Conservation (phyloP, 2,797 vertebrate species). For the Cynodonichthys magdalenae region DNA sequence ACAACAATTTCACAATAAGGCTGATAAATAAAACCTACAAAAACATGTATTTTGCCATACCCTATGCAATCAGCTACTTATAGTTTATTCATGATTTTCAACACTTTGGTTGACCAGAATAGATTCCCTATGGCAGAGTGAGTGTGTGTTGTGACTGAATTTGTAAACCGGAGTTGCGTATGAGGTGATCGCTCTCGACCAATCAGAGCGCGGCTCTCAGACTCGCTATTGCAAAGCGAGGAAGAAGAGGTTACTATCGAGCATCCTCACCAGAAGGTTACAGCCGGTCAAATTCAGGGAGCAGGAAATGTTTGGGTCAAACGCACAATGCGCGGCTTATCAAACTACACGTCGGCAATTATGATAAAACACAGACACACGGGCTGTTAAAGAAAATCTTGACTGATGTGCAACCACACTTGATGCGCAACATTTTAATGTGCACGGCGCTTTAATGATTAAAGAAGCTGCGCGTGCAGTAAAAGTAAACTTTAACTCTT, state of each 20-base stretch:
- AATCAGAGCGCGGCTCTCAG: slow-evolving; percentile 86
- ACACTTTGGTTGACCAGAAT: background rate
- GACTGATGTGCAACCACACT: background rate
- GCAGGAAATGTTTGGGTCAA: background rate
- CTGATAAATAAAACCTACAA: too few relatives aligned
- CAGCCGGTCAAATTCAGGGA: slow-evolving; percentile 68
- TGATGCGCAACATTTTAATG: background rate
- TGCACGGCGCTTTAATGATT: background rate
- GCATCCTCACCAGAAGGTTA: slow-evolving; percentile 75
- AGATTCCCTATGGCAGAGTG: slow-evolving; percentile 7
- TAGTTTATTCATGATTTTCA: background rate
- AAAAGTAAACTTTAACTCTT: too few relatives aligned
- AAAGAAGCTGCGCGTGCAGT: background rate
- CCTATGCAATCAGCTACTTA: too few relatives aligned
- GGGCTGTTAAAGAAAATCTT: background rate
- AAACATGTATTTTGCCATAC: too few relatives aligned
- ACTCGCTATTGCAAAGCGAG: slow-evolving; percentile 55
- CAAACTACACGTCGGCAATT: background rate
- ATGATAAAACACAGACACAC: background rate
- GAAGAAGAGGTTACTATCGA: slow-evolving; percentile 85
- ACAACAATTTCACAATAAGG: too few relatives aligned
- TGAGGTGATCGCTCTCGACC: slow-evolving; percentile 93
- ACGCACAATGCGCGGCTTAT: slow-evolving; percentile 1
- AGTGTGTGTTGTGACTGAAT: slow-evolving; percentile 46
- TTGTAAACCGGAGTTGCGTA: slow-evolving; percentile 82